Conservation (phyloP, 2,797 vertebrate species). For the Antennarius maculatus region DNA sequence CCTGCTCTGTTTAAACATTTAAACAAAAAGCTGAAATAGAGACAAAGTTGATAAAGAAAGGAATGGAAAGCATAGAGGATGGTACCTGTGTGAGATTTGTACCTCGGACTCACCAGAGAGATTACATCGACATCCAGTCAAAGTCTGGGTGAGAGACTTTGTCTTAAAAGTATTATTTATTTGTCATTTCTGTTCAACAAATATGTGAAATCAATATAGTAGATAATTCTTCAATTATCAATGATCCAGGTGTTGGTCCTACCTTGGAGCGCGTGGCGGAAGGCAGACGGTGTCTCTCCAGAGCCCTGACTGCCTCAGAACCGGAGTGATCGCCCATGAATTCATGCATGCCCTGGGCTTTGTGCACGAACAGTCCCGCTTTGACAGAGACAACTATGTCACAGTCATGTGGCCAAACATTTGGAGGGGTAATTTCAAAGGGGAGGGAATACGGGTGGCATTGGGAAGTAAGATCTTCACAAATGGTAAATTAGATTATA, state of each 20-base stretch:
- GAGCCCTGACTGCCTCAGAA: constrained; percentile 81
- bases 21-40: constrained; percentile 72
- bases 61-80: constrained; percentile 79
- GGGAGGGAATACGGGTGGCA: constrained; percentile 1
- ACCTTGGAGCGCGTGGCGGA: constrained; percentile 86
- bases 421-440: constrained; percentile 81
- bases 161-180: not conserved
- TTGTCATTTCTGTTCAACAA: not conserved
- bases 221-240: not conserved
- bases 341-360: constrained; percentile 90
- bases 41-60: constrained; percentile 70
- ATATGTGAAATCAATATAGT: not conserved
- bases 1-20: constrained; percentile 1
- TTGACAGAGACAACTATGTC: constrained; percentile 89
- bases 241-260: constrained; percentile 82
- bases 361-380: constrained; percentile 89
- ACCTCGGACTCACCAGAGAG: constrained; percentile 79
- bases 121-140: constrained; percentile 81
- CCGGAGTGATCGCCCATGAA: constrained; percentile 88
- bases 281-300: constrained; percentile 85
- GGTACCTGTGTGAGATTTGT: constrained; percentile 83
- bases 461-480: not conserved
- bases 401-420: constrained; percentile 90
- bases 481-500: not conserved
- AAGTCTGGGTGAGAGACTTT: constrained; percentile 77